Base-by-base conservation (phyloP, 2,888 invertebrate genomes). In the Oscheius sp. region DNA sequence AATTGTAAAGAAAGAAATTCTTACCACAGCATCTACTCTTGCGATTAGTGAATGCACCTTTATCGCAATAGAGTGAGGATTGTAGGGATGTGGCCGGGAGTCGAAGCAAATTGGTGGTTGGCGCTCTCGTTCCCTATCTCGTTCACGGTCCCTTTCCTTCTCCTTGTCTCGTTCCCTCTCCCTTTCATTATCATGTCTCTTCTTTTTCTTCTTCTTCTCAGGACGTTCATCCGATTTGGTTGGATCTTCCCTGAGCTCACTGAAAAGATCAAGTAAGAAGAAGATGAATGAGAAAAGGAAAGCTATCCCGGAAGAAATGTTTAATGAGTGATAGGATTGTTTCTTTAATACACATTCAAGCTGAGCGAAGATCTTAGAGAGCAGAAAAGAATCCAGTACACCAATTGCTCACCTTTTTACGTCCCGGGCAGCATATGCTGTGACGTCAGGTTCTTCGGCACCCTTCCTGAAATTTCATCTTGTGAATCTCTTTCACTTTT, bases 381-480 rank as follows among this genome's bases (percentile, higher is more conserved):
- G 35, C n/a, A 35, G 35, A 35, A 35, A 35, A 35, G 35, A 9
- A 35, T 3, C 1, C 27, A 21, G 43, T 29, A 41, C 43, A 61
- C 61, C 61, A 61, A 41, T 61, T 61, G 61, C 61, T 61, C 61
- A 61, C 61, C 61, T 61, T 61, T 61, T 61, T 61, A 41, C 45
- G 41, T n/a, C 41, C 21, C 61, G 61, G 61, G 43, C 43, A 43
- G 61, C 58, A 58, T 25, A 35, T 29, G 58, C 43, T 61, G 61
- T 61, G 61, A 61, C 61, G 61, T 61, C 61, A 61, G 23, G 18
- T 13, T 61, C 61, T 13, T 61, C 61, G 41, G 61, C 43, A 5
- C 41, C 43, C 61, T 61, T 61, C 61, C 61, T 61, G 61, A 61
- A 61, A 61, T 61, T 61, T 61, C 61, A 61, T 61, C 61, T 61